Conservation (phyloP, 1,140 invertebrate genomes). For the Brachionus paranguensis region DNA sequence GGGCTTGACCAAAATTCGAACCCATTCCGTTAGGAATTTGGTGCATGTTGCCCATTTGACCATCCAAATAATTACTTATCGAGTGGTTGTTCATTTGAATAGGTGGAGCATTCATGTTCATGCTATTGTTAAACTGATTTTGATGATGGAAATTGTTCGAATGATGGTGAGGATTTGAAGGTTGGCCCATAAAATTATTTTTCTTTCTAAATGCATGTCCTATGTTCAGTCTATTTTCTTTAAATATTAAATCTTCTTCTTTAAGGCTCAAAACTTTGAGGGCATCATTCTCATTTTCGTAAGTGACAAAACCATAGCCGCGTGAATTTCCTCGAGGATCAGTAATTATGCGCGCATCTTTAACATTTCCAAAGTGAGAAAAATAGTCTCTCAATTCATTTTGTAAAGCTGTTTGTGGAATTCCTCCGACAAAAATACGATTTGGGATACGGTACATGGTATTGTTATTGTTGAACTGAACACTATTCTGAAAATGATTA, state of each 20-base stretch:
- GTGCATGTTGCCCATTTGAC: background rate
- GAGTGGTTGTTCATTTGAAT: conserved; percentile 14
- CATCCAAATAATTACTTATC: conserved; percentile 5
- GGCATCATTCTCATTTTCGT: conserved; percentile 20
- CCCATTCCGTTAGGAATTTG: background rate
- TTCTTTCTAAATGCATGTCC: conserved; percentile 38
- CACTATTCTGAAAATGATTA: background rate
- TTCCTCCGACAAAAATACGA: conserved; percentile 36
- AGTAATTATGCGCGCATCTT: conserved; percentile 33
- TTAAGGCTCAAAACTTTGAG: conserved; percentile 28
- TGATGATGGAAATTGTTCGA: conserved; percentile 5
- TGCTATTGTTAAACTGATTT: background rate
- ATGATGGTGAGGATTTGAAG: background rate
- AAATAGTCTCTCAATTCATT: conserved; percentile 37
- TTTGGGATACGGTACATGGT: conserved; percentile 37
- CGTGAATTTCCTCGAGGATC: conserved; percentile 26
- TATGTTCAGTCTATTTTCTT: conserved; percentile 32
- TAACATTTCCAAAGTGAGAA: conserved; percentile 34
- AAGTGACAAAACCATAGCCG: conserved; percentile 36
- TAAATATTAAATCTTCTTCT: conserved; percentile 38
- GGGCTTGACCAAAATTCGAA: background rate
- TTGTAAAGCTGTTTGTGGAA: conserved; percentile 18
- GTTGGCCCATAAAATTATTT: conserved; percentile 4
- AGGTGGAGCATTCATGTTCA: background rate
- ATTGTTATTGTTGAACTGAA: background rate